A percentile compares a stretch with the other conserved stretches of the same genome.
phyloP scores from a whole-genome alignment of 2,888 invertebrate genomes.

The Conus canariensis region DNA sequence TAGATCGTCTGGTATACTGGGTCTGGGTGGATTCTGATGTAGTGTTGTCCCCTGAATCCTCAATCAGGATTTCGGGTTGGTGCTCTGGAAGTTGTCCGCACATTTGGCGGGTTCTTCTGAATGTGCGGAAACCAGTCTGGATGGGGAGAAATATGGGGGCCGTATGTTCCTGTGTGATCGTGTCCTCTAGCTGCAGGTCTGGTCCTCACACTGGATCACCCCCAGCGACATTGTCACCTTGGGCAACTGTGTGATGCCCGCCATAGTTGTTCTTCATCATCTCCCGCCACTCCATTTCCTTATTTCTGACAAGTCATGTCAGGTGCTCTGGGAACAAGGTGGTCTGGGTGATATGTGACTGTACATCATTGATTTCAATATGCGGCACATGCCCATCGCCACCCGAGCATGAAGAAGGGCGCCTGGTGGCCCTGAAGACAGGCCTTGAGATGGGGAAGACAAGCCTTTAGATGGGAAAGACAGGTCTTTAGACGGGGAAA shows the following conservation, averaged over 20 bases:
- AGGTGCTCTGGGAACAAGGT: neutral
- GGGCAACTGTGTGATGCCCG: neutral
- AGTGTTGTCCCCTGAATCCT: neutral
- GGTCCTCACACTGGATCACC: neutral
- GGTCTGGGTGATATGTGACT: neutral
- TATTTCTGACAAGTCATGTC: neutral
- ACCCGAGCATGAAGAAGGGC: too few relatives aligned
- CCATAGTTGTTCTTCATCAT: conserved; percentile 2
- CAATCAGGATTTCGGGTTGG: neutral
- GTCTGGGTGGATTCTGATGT: neutral
- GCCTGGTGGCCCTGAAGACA: too few relatives aligned
- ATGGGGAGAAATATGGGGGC: neutral
- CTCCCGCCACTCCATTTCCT: neutral
- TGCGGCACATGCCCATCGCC: too few relatives aligned
- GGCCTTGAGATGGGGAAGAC: too few relatives aligned
- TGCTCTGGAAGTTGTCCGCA: too few relatives aligned
- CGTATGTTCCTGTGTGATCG: neutral
- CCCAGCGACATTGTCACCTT: neutral
- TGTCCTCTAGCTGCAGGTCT: neutral
- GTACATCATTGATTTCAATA: too few relatives aligned
- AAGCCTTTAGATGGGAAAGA: too few relatives aligned
- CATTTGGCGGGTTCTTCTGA: neutral
- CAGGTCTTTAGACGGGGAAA: too few relatives aligned
- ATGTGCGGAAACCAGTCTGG: neutral
- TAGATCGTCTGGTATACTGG: neutral